phyloP scores from a whole-genome alignment of 2,797 vertebrate genomes.

The Peromyscus eremicus region DNA sequence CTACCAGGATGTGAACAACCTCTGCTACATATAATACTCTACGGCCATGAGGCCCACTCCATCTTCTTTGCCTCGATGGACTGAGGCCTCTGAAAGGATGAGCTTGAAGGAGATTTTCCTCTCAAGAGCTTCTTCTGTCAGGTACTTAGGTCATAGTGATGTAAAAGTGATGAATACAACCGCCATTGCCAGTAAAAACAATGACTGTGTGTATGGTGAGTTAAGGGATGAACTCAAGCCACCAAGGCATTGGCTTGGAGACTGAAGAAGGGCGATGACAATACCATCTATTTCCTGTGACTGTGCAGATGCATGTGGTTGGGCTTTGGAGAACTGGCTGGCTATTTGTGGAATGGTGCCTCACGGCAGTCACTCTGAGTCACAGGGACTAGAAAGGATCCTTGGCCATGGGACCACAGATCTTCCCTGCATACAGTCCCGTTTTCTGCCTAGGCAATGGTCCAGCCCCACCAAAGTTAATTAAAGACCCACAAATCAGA shows the following conservation, averaged over 20 bases:
- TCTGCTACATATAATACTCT: no score
- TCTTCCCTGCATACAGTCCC: not conserved
- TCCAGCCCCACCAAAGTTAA: not conserved
- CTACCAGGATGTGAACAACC: not conserved
- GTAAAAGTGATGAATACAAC: not conserved
- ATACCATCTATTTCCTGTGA: not conserved
- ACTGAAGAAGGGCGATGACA: not conserved
- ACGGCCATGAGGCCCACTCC: not conserved
- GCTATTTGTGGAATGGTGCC: slow-evolving; percentile 55
- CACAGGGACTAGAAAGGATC: not conserved
- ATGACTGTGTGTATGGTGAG: not conserved
- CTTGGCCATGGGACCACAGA: not conserved
- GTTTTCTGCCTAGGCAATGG: not conserved
- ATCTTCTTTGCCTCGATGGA: not conserved
- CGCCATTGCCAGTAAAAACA: not conserved
- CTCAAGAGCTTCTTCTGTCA: not conserved
- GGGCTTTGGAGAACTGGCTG: not conserved
- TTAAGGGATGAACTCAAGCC: not conserved
- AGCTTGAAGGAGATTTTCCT: not conserved
- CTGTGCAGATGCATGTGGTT: not conserved
- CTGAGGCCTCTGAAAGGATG: no score
- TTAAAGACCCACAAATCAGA: slow-evolving; percentile 57
- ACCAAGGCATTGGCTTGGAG: not conserved
- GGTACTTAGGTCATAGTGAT: not conserved
- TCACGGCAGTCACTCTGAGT: slow-evolving; percentile 50